Percentiles rank a stretch among this genome's conserved stretches.
Conservation (phyloP, 2,113 vertebrate species). For the Colius striatus region DNA sequence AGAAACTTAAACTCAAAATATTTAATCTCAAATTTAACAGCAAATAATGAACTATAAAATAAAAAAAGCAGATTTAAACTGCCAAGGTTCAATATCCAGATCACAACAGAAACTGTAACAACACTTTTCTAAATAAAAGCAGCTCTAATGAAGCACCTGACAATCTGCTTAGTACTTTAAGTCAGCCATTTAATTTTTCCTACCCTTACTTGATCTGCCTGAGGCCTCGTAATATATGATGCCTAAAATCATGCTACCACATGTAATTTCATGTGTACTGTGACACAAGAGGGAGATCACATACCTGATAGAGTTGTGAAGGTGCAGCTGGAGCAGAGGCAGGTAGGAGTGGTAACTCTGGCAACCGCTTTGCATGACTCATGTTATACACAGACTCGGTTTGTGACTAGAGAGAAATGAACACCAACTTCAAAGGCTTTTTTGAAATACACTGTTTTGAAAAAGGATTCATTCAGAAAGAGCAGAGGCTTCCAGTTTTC, state of each 20-base stretch:
- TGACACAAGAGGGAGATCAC: neutral
- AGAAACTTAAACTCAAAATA: neutral
- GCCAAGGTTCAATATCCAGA: neutral
- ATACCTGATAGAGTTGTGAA: constrained; percentile 80
- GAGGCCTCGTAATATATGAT: neutral
- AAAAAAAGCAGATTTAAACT: neutral
- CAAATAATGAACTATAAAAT: neutral
- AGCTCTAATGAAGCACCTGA: neutral
- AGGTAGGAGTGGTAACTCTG: constrained; percentile 59
- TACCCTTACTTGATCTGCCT: neutral
- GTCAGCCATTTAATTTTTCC: neutral
- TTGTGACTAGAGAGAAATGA: constrained; percentile 53
- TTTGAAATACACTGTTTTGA: neutral
- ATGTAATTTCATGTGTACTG: neutral
- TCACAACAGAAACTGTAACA: neutral
- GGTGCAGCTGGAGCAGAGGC: constrained; percentile 43
- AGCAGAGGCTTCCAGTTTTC: neutral
- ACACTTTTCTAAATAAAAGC: neutral
- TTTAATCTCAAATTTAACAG: neutral
- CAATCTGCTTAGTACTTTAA: neutral
- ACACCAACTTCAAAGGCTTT: neutral
- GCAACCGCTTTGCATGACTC: constrained; percentile 52
- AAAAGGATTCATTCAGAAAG: neutral
- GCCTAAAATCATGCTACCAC: neutral
- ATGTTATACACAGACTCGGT: constrained; percentile 70